Percentiles rank a stretch among this genome's conserved stretches.
phyloP scores from a whole-genome alignment of 2,113 vertebrate species.

The Elephas maximus region DNA sequence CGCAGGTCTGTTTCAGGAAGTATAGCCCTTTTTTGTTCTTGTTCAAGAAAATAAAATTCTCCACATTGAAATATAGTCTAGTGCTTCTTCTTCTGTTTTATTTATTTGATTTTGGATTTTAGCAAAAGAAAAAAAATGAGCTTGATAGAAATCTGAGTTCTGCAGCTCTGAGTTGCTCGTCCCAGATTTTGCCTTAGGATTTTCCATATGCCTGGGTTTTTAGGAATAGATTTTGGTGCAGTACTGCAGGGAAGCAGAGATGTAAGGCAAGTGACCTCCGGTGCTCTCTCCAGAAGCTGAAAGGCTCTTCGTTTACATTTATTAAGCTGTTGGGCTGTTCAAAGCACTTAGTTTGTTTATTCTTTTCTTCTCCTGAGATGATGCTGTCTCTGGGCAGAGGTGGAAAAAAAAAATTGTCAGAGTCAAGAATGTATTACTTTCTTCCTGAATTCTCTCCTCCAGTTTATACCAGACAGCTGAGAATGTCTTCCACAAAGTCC shows the following conservation, averaged over 20 bases:
- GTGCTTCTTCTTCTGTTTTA: not conserved
- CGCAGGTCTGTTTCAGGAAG: not conserved
- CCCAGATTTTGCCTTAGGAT: constrained; percentile 43
- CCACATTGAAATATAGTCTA: not conserved
- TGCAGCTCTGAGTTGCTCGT: not conserved
- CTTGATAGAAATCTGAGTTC: not conserved
- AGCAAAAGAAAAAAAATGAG: constrained; percentile 14
- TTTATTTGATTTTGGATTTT: not conserved
- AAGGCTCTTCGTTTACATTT: constrained; percentile 38
- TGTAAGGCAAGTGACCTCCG: not conserved
- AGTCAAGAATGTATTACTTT: not conserved
- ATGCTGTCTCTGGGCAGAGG: not conserved
- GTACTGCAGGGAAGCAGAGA: not conserved
- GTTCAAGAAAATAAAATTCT: constrained; percentile 33
- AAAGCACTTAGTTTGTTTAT: constrained; percentile 57
- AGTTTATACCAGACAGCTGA: not conserved
- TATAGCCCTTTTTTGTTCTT: not conserved
- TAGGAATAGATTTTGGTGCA: not conserved
- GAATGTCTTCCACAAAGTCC: not conserved
- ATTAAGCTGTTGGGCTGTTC: constrained; percentile 3
- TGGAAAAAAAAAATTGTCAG: not conserved
- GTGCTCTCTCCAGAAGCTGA: constrained; percentile 23
- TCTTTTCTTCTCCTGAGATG: not conserved
- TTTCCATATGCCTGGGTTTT: not conserved
- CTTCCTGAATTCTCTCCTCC: not conserved